These are phyloP conservation scores for Glyptemys insculpta DNA, from an alignment of 2,797 vertebrate species.

Conservation along the genomic window DNA sequence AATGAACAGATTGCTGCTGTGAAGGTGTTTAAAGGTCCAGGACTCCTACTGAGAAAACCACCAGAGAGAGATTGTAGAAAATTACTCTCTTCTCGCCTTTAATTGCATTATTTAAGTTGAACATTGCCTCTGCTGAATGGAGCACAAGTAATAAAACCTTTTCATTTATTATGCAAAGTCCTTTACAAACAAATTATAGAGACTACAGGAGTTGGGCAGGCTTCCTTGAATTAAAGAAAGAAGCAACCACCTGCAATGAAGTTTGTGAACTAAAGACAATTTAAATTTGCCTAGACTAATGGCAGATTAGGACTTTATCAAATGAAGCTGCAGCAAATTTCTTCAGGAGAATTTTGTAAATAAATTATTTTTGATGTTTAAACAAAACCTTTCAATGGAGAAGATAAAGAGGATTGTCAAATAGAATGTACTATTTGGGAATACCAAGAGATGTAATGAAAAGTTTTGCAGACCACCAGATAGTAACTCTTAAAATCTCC, in stretches of 20 bases:
- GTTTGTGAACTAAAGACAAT: constrained; percentile 12
- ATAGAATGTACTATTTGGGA: background rate
- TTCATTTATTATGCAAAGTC: constrained; percentile 72
- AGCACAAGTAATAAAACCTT: constrained; percentile 67
- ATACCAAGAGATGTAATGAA: background rate
- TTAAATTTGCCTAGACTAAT: constrained; percentile 48
- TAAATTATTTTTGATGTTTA: background rate
- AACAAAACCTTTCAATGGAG: background rate
- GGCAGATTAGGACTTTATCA: background rate
- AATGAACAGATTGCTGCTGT: constrained; percentile 57
- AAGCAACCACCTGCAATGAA: background rate
- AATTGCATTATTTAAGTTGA: constrained; percentile 77
- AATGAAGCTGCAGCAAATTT: background rate
- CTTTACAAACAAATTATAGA: constrained; percentile 64
- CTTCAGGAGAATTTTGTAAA: background rate
- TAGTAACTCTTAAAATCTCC: background rate
- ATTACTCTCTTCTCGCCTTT: constrained; percentile 75
- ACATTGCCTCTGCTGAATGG: constrained; percentile 42
- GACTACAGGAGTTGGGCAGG: constrained; percentile 13
- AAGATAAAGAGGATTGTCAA: background rate
- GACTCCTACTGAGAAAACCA: constrained; percentile 66
- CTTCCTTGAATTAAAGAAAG: constrained; percentile 61
- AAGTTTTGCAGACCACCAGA: background rate
- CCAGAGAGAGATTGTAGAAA: constrained; percentile 68
- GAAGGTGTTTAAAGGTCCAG: constrained; percentile 70